Conservation (phyloP, 1,140 invertebrate species). For the Matsumurasca onukii region DNA sequence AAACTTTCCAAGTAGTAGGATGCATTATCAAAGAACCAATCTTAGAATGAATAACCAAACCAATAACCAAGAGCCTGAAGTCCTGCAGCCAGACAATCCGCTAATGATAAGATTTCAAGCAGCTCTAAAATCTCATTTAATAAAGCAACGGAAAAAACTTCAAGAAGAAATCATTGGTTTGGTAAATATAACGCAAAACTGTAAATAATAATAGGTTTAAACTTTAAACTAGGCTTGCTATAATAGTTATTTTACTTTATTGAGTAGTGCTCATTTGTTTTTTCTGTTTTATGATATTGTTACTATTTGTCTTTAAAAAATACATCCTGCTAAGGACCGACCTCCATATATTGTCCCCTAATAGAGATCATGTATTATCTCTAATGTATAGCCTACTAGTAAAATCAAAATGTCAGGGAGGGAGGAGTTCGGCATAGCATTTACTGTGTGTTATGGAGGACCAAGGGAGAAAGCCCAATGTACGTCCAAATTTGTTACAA, state of each 20-base stretch:
- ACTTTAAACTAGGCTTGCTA: neutral
- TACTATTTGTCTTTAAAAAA: neutral
- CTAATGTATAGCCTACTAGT: too few species aligned
- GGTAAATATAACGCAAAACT: slow-evolving; percentile 5
- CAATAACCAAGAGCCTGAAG: too few species aligned
- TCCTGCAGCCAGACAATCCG: slow-evolving; percentile 62
- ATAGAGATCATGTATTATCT: too few species aligned
- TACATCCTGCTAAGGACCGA: neutral
- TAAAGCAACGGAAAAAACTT: slow-evolving; percentile 54
- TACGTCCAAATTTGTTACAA: too few species aligned
- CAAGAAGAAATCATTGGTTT: slow-evolving; percentile 58
- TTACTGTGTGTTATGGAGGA: too few species aligned
- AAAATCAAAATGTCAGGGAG: too few species aligned
- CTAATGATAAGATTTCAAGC: slow-evolving; percentile 63
- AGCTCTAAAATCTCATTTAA: slow-evolving; percentile 58
- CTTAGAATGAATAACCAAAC: too few species aligned
- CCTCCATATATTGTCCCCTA: neutral
- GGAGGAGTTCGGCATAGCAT: too few species aligned
- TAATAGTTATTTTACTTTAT: neutral
- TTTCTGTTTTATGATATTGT: neutral
- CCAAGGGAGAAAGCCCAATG: too few species aligned
- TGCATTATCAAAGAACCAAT: too few species aligned
- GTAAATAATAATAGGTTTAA: neutral
- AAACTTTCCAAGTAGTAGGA: too few species aligned
- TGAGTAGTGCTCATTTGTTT: neutral